A percentile compares a stretch with the other conserved stretches of the same genome.
phyloP scores from a whole-genome alignment of 1,140 invertebrate species.

The Drosophila takahashii region DNA sequence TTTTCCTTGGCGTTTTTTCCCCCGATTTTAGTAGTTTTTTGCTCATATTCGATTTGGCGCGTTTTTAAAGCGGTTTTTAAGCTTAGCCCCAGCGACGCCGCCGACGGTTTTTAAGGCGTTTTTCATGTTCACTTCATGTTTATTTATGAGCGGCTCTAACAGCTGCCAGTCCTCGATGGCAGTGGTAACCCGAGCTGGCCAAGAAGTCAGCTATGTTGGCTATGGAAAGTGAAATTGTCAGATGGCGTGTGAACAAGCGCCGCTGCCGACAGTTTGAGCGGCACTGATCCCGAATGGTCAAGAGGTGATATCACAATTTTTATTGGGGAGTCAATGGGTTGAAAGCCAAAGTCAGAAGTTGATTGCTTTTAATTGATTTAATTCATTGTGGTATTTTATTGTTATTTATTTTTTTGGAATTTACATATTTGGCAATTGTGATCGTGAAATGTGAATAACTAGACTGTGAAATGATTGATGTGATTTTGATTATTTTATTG shows the following conservation, averaged over 20 bases:
- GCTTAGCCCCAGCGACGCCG: slow-evolving; percentile 45
- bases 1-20: slow-evolving; percentile 20
- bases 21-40: slow-evolving; percentile 34
- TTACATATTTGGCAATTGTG: slow-evolving; percentile 77
- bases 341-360: slow-evolving; percentile 63
- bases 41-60: slow-evolving; percentile 61
- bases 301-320: slow-evolving; percentile 44
- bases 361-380: slow-evolving; percentile 71
- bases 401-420: slow-evolving; percentile 34
- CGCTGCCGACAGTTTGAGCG: slow-evolving; percentile 53
- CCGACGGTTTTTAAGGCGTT: slow-evolving; percentile 62
- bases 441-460: slow-evolving; percentile 5
- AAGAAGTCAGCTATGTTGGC: slow-evolving; percentile 47
- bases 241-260: slow-evolving; percentile 66
- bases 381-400: slow-evolving; percentile 40
- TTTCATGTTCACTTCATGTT: slow-evolving; percentile 82
- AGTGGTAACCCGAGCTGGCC: slow-evolving; percentile 58
- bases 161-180: slow-evolving; percentile 55
- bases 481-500: slow-evolving; percentile 50
- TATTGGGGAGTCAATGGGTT: slow-evolving; percentile 42
- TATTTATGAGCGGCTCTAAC: slow-evolving; percentile 74
- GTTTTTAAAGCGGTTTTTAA: slow-evolving; percentile 72
- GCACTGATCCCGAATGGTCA: slow-evolving; percentile 34
- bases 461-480: slow-evolving; percentile 57
- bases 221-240: slow-evolving; percentile 72